These are phyloP conservation scores for Ceratothoa steindachneri DNA, from an alignment of 2,888 invertebrate species.

Conservation along the genomic window DNA sequence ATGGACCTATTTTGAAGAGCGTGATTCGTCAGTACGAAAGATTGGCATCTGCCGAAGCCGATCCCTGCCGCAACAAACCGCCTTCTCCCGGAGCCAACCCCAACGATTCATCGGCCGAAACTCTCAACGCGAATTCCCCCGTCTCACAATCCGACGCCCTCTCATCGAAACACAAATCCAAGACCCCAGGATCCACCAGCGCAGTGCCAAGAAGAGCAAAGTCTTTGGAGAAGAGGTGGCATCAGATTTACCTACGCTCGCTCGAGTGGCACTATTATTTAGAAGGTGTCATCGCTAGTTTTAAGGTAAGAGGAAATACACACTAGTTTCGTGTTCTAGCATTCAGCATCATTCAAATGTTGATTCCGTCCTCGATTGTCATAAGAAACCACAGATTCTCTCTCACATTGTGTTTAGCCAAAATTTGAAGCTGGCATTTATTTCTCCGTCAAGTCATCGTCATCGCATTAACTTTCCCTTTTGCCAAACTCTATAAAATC, in stretches of 20 bases:
- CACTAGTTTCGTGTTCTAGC: background rate
- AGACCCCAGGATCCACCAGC: background rate
- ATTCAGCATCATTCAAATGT: background rate
- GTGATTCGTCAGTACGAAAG: slow-evolving; percentile 40
- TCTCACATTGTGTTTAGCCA: too few species aligned
- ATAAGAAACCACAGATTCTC: too few species aligned
- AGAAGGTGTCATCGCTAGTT: slow-evolving; percentile 58
- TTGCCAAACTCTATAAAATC: too few species aligned
- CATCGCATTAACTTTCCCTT: too few species aligned
- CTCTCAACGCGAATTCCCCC: background rate
- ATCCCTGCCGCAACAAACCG: background rate
- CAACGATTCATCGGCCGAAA: background rate
- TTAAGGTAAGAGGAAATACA: slow-evolving; percentile 27
- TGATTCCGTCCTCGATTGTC: too few species aligned
- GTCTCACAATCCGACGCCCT: slow-evolving; percentile 4
- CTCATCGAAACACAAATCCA: background rate
- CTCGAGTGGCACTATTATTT: slow-evolving; percentile 89
- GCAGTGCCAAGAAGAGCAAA: slow-evolving; percentile 60
- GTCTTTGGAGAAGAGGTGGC: slow-evolving; percentile 81
- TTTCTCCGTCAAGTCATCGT: too few species aligned
- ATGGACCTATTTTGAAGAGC: slow-evolving; percentile 42
- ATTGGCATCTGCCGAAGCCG: slow-evolving; percentile 23
- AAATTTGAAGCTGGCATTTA: too few species aligned
- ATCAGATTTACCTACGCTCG: slow-evolving; percentile 78
- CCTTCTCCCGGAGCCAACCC: slow-evolving; percentile 13